These are phyloP conservation scores for Clunio marinus DNA, from an alignment of 2,888 invertebrate species.

Conservation along the genomic window DNA sequence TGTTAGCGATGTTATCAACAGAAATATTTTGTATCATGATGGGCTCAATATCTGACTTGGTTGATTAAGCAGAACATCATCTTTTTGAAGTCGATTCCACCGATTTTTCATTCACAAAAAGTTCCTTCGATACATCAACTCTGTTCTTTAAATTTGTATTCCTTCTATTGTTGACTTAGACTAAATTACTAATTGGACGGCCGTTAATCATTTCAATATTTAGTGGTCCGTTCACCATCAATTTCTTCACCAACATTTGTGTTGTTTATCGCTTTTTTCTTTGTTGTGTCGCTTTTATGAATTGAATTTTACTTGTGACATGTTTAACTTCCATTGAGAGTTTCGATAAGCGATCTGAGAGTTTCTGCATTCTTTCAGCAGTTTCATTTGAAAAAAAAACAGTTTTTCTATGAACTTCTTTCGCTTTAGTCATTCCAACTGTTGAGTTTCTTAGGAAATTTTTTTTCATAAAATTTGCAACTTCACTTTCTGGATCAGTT, in stretches of 20 bases:
- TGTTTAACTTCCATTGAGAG: neutral
- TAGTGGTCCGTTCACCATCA: conserved; percentile 43
- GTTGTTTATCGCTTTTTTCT: neutral
- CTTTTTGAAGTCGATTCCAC: conserved; percentile 44
- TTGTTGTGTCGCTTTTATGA: conserved; percentile 17
- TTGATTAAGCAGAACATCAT: conserved; percentile 45
- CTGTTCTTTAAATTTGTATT: conserved; percentile 43
- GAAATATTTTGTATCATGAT: too few species aligned
- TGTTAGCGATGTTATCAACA: conserved; percentile 41
- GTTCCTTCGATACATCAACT: conserved; percentile 46
- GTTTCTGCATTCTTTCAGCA: neutral
- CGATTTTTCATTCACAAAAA: conserved; percentile 45
- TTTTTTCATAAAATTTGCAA: neutral
- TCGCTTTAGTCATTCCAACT: neutral
- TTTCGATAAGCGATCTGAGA: neutral
- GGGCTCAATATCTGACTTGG: conserved; percentile 44
- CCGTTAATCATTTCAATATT: conserved; percentile 45
- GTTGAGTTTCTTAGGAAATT: conserved; percentile 21
- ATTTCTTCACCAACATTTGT: neutral
- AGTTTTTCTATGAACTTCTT: neutral
- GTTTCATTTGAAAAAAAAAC: neutral
- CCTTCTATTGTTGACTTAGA: conserved; percentile 43
- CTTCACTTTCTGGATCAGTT: neutral
- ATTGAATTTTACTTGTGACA: conserved; percentile 22
- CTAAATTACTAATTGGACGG: conserved; percentile 42